Evolutionary conservation across 2,888 invertebrate genomes (phyloP), one percentile per base, ranked within the genome.

Genomic region (Eilema griseolum): DNA sequence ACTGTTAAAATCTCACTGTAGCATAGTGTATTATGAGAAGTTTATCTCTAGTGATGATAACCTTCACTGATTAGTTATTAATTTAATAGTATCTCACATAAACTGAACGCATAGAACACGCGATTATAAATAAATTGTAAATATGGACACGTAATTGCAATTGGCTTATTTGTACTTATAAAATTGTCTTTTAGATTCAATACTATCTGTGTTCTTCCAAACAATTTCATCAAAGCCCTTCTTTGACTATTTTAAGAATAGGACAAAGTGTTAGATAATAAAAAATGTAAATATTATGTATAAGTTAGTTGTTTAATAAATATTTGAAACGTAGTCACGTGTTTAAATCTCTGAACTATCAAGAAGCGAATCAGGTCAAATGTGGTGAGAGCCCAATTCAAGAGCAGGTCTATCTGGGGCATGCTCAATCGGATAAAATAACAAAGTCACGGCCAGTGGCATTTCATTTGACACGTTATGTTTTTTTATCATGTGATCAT

Each of bases 111-210:
- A 87, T 93, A 91, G 95, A 94, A 94, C 95, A 95, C 95, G 95
- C 95, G 95, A 92, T 92, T 74, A 84, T 87, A 86, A 82, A 82
- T 81, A 8, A 61, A 61, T 10, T 80, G 80, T 79, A 74, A 82
- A 87, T 86, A 79, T 77, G 78, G 79, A 81, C 84, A 80, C 82
- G 85, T 89, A 90, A 86, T 88, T 76, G 72, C 87, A 86, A 93
- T 93, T 93, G 94, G 94, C 93, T 91, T 71, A 62, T 67, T 86
- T 90, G 94, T 95, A 95, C 94, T 95, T 95, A 94, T 78, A 78
- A 89, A 86, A 84, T 77, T 78, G 66, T 77, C 69, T 78, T 78
- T 78, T 79, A 80, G 57, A 72, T 68, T 59, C 69, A 71, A 66
- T 61, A 56, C 61, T 37, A 24, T 71, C 78, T 81, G 66, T 77